Percentiles rank a stretch among this genome's conserved stretches.
These are phyloP conservation scores for Hedychridium roseum DNA, from an alignment of 2,888 invertebrate genomes.

Conservation along the genomic window DNA sequence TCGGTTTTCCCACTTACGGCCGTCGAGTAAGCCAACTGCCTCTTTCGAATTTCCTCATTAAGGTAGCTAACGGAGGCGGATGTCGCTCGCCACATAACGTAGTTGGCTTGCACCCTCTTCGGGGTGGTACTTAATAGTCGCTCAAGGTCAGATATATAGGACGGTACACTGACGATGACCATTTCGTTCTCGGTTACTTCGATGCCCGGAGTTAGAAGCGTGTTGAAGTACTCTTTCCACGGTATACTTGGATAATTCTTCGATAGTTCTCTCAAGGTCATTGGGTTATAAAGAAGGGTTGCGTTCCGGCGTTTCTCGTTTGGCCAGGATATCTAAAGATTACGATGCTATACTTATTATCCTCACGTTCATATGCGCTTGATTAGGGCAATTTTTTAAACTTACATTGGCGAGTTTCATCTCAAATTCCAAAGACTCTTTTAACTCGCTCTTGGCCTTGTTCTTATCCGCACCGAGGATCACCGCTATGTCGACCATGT, in stretches of 20 bases:
- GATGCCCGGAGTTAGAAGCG: slow-evolving; percentile 74
- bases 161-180: slow-evolving; percentile 85
- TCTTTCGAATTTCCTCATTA: slow-evolving; percentile 77
- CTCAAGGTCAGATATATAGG: slow-evolving; percentile 79
- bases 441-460: slow-evolving; percentile 75
- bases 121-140: slow-evolving; percentile 68
- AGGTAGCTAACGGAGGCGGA: slow-evolving; percentile 83
- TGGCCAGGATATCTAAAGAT: slow-evolving; percentile 64
- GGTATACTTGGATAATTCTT: slow-evolving; percentile 78
- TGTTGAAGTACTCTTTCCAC: slow-evolving; percentile 87
- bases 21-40: slow-evolving; percentile 83
- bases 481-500: slow-evolving; percentile 87
- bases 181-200: slow-evolving; percentile 74
- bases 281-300: slow-evolving; percentile 90
- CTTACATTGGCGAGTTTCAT: slow-evolving; percentile 90
- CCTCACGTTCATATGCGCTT: no score
- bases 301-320: slow-evolving; percentile 91
- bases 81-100: slow-evolving; percentile 91
- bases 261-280: slow-evolving; percentile 82
- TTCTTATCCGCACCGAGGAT: slow-evolving; percentile 79
- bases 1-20: slow-evolving; percentile 85
- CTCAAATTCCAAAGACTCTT: slow-evolving; percentile 86
- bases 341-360: background rate
- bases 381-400: slow-evolving; percentile 27
- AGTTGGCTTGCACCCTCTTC: slow-evolving; percentile 82